These are phyloP conservation scores for Harlomillsia oculata DNA, from an alignment of 1,140 invertebrate genomes.

Conservation along the genomic window DNA sequence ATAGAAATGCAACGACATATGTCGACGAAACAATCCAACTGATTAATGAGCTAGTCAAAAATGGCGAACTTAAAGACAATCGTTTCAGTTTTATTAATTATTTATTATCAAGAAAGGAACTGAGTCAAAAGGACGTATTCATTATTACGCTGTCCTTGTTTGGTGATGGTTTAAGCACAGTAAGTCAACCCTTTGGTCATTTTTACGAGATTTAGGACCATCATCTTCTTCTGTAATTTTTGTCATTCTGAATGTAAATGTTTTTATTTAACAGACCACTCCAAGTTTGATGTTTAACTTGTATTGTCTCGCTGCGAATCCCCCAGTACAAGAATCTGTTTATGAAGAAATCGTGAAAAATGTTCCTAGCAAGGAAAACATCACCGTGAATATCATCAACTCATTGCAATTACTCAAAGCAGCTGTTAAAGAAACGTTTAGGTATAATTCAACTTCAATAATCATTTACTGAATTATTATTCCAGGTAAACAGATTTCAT, in stretches of 20 bases:
- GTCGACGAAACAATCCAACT: conserved; percentile 35
- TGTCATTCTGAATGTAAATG: neutral
- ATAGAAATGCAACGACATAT: conserved; percentile 36
- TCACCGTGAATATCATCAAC: conserved; percentile 41
- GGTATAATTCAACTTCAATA: conserved; percentile 37
- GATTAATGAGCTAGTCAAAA: conserved; percentile 34
- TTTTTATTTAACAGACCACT: conserved; percentile 40
- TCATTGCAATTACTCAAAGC: conserved; percentile 47
- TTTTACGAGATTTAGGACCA: neutral
- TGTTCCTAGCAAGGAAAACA: conserved; percentile 28
- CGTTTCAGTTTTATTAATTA: conserved; percentile 45
- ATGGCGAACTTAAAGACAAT: conserved; percentile 38
- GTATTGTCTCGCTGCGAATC: conserved; percentile 43
- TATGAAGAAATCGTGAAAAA: conserved; percentile 41
- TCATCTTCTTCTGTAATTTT: neutral
- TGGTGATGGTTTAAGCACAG: conserved; percentile 47
- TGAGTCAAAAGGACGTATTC: conserved; percentile 43
- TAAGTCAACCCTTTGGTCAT: conserved; percentile 35
- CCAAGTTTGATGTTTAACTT: conserved; percentile 42
- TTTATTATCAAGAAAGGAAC: conserved; percentile 42
- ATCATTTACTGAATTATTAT: neutral
- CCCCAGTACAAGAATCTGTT: conserved; percentile 43
- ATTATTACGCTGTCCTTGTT: conserved; percentile 47
- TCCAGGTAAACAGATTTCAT: neutral
- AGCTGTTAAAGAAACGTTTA: conserved; percentile 50